Conservation (phyloP, 1,140 invertebrate species). For the Philotrypesis tridentata region DNA sequence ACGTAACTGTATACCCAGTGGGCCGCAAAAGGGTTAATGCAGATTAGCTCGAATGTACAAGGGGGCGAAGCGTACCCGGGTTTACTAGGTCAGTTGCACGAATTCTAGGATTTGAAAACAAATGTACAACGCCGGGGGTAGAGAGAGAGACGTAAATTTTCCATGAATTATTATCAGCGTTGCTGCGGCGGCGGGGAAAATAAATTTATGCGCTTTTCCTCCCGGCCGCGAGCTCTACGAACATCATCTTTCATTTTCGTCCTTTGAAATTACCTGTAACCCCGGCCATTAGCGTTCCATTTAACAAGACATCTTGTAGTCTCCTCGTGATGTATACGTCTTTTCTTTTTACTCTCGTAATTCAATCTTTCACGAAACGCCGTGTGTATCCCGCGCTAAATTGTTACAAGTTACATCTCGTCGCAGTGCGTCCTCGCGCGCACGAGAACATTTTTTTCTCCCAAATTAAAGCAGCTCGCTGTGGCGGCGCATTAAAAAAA, state of each 20-base stretch:
- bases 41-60: too few species aligned
- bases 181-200: background rate
- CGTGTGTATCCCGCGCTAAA: too few species aligned
- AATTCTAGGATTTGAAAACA: slow-evolving; percentile 1
- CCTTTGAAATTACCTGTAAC: background rate
- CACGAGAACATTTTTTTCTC: too few species aligned
- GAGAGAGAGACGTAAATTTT: background rate
- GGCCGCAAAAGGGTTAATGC: too few species aligned
- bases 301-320: background rate
- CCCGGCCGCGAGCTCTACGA: background rate
- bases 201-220: background rate
- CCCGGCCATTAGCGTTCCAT: background rate
- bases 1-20: too few species aligned
- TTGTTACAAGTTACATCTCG: too few species aligned
- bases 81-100: slow-evolving; percentile 10
- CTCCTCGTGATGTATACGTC: background rate
- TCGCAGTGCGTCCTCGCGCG: too few species aligned
- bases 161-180: slow-evolving; percentile 17
- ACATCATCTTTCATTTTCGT: background rate
- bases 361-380: too few species aligned
- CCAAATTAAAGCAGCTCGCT: too few species aligned
- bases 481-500: too few species aligned
- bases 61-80: background rate
- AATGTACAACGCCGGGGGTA: slow-evolving; percentile 9
- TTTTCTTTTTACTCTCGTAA: background rate